Evolutionary conservation across 2,888 invertebrate genomes (phyloP).

Genomic region (Noctua janthe): DNA sequence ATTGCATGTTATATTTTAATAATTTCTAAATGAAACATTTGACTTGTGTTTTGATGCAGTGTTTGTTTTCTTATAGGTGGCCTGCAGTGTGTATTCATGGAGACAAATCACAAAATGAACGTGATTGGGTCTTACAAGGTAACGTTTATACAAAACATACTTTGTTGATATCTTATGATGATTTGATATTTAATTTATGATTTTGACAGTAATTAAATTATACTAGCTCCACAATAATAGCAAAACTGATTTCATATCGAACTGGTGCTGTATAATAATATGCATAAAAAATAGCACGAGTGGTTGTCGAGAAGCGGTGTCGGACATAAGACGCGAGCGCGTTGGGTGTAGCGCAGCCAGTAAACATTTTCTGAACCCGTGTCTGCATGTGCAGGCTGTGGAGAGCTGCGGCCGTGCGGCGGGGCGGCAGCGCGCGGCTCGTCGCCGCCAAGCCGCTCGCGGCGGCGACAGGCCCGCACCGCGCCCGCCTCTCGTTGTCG

Average conservation of each 20-base stretch:
- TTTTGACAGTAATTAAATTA: slow-evolving; percentile 62
- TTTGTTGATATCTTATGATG: slow-evolving; percentile 54
- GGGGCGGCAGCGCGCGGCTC: slow-evolving; percentile 77
- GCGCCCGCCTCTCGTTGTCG: slow-evolving; percentile 82
- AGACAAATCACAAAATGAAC: slow-evolving; percentile 97
- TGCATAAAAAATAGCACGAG: slow-evolving; percentile 57
- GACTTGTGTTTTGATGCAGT: background rate
- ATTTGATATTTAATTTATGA: slow-evolving; percentile 70
- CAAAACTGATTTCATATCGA: slow-evolving; percentile 50
- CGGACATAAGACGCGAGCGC: slow-evolving; percentile 76
- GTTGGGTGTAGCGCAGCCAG: slow-evolving; percentile 61
- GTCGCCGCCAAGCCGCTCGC: slow-evolving; percentile 68
- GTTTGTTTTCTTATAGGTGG: slow-evolving; percentile 90
- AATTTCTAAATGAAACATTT: background rate
- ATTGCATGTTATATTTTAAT: background rate
- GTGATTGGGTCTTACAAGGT: slow-evolving; percentile 98
- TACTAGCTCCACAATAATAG: slow-evolving; percentile 57
- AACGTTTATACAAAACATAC: slow-evolving; percentile 69
- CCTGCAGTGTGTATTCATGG: slow-evolving; percentile 97
- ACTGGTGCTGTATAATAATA: slow-evolving; percentile 63
- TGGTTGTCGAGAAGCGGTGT: slow-evolving; percentile 83
- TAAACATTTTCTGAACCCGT: slow-evolving; percentile 77
- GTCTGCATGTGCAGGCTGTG: slow-evolving; percentile 90
- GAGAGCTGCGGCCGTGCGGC: slow-evolving; percentile 83
- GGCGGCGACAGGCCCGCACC: slow-evolving; percentile 74